Base-by-base conservation (phyloP, 2,113 vertebrate genomes). In the Galbula dea region DNA sequence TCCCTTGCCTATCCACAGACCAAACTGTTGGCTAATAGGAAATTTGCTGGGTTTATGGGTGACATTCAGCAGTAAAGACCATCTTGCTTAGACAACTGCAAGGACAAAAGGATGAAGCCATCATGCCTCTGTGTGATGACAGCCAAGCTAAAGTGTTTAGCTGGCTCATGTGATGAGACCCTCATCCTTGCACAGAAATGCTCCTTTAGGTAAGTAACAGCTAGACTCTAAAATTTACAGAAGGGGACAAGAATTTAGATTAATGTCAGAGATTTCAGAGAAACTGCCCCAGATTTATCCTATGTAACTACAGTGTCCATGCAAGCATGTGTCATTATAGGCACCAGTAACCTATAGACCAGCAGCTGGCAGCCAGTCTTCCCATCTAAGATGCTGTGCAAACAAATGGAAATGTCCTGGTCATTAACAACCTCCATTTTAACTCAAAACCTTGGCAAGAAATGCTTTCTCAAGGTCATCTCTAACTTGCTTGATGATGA, bases 331-430 rank as follows among this genome's bases (percentile, higher is more conserved):
- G n/a, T 27, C 37, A 26, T 41, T 16, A 32, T 1, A 12, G 59
- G 8, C 55, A 80, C 24, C 8, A 54, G 18, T 48, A 30, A 89
- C 15, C 0, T 0, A 59, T 2, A 88, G 32, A 22, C 24, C 37
- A 71, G 7, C 3, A 24, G 24, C 43, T 27, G 75, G 57, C 62
- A 82, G 52, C 55, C 67, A 43, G 51, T 16, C 2, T 2, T 34
- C 11, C 20, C 6, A 0, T 0, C 0, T 39, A 51, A 51, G 20
- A 27, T 22, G 27, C 11, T 36, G 19, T 46, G 66, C 22, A 55
- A 52, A 55, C 14, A 23, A 46, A 39, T 19, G 26, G 54, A 66
- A 87, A 41, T 18, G 27, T 8, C 21, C 34, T 54, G 30, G 21
- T 20, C 62, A n/a, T n/a, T n/a, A 30, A 9, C 37, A 78, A n/a